Base-by-base conservation (phyloP, 2,888 invertebrate species). In the Drosophila yooni region DNA sequence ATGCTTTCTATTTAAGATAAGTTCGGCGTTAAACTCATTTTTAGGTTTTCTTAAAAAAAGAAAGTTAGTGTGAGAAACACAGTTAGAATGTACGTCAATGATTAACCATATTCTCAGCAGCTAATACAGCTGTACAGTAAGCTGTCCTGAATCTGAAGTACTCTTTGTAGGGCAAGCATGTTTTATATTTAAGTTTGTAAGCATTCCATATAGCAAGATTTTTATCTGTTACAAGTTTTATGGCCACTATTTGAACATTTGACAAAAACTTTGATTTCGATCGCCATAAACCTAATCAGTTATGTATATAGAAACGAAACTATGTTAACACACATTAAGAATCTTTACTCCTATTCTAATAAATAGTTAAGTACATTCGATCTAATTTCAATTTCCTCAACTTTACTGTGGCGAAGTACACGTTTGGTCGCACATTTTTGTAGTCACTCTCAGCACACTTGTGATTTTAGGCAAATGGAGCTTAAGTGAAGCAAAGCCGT, bases 401-500 rank as follows among this genome's bases (percentile, higher is more conserved):
- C 15, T 46, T 25, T 25, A 21, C 11, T 21, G 11, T 21, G 21
- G 21, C 2, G 7, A 15, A 21, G 46, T 25, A 46, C 21, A 46
- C 21, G 21, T 21, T 21, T 21, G 11, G 11, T 43, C 21, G 21
- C 11, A 29, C 50, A 60, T 27, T 38, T 21, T 46, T 51, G 27
- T 38, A 46, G 34, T 52, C 21, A 59, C 34, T 60, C 48, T n/a
- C 38, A 43, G 36, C 60, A 54, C 57, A 43, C 27, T 46, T 52
- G 38, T 46, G 46, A 48, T 48, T 50, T 60, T 57, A 54, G 46
- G 13, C 34, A 58, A 27, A 34, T 36, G 31, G 21, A 34, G 50
- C 15, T 60, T 46, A 70, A 43, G 50, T 59, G 53, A 57, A 46
- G 70, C 56, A 57, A 71, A 71, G 72, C 63, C 57, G 57, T 25